phyloP scores from a whole-genome alignment of 2,888 invertebrate genomes.

The Drosophila monieri region DNA sequence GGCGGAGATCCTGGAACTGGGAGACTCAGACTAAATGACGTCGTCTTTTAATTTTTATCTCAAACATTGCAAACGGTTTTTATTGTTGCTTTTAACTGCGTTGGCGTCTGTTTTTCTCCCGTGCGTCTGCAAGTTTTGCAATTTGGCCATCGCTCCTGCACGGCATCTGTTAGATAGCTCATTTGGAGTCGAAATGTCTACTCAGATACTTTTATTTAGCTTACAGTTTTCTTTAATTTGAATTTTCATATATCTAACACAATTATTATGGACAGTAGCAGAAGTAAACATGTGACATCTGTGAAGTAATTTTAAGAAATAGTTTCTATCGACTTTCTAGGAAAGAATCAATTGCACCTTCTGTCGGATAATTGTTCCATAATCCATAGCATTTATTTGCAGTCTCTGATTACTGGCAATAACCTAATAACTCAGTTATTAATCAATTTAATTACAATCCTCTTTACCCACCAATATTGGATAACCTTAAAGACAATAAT shows the following conservation, averaged over 20 bases:
- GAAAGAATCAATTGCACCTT: too few species aligned
- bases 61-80: slow-evolving; percentile 79
- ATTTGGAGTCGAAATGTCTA: slow-evolving; percentile 19
- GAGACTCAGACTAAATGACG: slow-evolving; percentile 74
- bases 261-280: slow-evolving; percentile 8
- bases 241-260: slow-evolving; percentile 65
- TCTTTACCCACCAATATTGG: not conserved
- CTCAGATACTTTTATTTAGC: slow-evolving; percentile 29
- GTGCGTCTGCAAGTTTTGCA: slow-evolving; percentile 69
- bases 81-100: slow-evolving; percentile 75
- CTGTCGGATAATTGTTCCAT: too few species aligned
- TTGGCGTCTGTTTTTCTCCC: slow-evolving; percentile 68
- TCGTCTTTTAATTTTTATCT: slow-evolving; percentile 83
- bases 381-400: too few species aligned
- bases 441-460: slow-evolving; percentile 3
- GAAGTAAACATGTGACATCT: not conserved
- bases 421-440: slow-evolving; percentile 5
- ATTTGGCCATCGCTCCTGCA: slow-evolving; percentile 70
- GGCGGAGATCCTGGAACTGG: slow-evolving; percentile 7
- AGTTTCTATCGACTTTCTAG: not conserved
- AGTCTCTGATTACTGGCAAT: not conserved
- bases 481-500: slow-evolving; percentile 20
- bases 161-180: slow-evolving; percentile 60
- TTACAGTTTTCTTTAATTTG: slow-evolving; percentile 65
- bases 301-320: not conserved